Percentiles rank a stretch among this genome's conserved stretches.
phyloP scores from a whole-genome alignment of 2,113 vertebrate species.

The Apeltes quadracus region DNA sequence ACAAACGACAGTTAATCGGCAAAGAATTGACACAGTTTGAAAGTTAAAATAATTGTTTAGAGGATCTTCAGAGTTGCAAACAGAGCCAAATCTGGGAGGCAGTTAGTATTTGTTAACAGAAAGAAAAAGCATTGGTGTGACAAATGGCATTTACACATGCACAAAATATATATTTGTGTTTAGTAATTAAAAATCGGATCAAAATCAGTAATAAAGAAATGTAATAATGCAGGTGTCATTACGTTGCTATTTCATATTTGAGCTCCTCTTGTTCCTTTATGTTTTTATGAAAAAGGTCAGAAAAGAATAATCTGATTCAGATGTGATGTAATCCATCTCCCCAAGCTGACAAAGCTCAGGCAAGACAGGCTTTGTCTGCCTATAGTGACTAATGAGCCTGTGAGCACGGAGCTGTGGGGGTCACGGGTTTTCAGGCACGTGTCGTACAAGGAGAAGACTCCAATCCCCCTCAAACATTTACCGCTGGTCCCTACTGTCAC shows the following conservation, averaged over 20 bases:
- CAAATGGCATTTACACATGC: neutral
- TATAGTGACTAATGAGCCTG: conserved; percentile 59
- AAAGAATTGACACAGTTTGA: neutral
- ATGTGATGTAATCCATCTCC: conserved; percentile 62
- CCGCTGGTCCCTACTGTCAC: conserved; percentile 27
- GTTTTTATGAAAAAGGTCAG: conserved; percentile 49
- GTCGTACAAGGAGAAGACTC: conserved; percentile 45
- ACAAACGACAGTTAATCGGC: neutral
- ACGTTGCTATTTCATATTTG: neutral
- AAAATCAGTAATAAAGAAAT: neutral
- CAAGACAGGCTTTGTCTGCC: conserved; percentile 30
- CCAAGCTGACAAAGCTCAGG: conserved; percentile 50
- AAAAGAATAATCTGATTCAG: conserved; percentile 63
- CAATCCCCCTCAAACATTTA: conserved; percentile 40
- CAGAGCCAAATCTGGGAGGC: neutral
- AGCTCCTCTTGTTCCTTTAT: conserved; percentile 9
- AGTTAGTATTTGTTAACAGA: neutral
- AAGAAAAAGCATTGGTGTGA: neutral
- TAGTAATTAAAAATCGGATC: neutral
- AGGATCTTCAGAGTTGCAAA: neutral
- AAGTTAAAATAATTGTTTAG: neutral
- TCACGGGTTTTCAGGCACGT: conserved; percentile 50
- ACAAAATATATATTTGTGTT: neutral
- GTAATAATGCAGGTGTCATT: neutral
- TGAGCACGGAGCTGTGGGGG: conserved; percentile 27